phyloP scores from a whole-genome alignment of 2,113 vertebrate genomes.

The Nerophis ophidion region DNA sequence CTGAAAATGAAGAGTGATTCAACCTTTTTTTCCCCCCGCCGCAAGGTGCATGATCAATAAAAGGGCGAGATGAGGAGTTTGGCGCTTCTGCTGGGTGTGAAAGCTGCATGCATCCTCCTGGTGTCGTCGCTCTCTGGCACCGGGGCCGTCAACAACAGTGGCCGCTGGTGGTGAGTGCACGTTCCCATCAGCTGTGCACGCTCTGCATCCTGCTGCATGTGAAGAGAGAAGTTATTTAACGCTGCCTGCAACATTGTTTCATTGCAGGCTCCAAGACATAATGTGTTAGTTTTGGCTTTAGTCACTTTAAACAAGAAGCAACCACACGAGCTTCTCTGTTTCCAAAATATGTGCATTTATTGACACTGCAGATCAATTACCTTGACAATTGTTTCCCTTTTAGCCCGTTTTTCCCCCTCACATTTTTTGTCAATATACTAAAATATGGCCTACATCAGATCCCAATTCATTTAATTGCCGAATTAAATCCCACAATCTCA shows the following conservation, averaged over 20 bases:
- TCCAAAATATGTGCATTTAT: conserved; percentile 28
- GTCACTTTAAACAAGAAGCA: conserved; percentile 9
- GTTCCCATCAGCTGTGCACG: neutral
- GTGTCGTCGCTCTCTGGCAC: conserved; percentile 84
- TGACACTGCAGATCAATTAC: conserved; percentile 17
- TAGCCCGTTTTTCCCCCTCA: conserved; percentile 3
- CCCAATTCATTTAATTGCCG: conserved; percentile 58
- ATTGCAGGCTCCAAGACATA: conserved; percentile 34
- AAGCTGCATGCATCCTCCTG: conserved; percentile 82
- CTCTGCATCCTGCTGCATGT: neutral
- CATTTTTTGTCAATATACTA: conserved; percentile 48
- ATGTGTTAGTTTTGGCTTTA: conserved; percentile 49
- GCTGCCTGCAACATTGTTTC: conserved; percentile 5
- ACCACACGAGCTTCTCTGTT: conserved; percentile 27
- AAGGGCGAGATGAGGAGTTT: conserved; percentile 76
- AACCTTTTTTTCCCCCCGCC: too few species aligned
- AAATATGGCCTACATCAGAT: conserved; percentile 66
- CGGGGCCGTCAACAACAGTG: conserved; percentile 86
- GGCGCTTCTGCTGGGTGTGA: conserved; percentile 78
- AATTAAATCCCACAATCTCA: conserved; percentile 39
- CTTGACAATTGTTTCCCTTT: conserved; percentile 26
- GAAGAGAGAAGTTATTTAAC: neutral
- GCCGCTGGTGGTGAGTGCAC: conserved; percentile 83
- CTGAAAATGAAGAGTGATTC: too few species aligned
- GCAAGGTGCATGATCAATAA: neutral